These are phyloP conservation scores for Ispidina lecontei DNA, from an alignment of 2,797 vertebrate species.

Conservation along the genomic window DNA sequence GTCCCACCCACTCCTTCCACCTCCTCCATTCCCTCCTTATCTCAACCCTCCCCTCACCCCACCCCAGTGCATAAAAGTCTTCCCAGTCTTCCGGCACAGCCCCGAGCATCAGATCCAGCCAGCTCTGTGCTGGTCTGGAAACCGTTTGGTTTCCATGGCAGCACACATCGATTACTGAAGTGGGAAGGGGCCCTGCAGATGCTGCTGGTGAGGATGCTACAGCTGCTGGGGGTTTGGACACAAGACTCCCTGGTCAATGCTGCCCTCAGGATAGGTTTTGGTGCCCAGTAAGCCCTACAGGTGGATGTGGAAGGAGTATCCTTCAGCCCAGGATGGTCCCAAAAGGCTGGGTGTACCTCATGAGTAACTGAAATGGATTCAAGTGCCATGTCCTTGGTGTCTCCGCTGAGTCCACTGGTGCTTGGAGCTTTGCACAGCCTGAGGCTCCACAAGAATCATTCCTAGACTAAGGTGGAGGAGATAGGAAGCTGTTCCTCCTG, in stretches of 20 bases:
- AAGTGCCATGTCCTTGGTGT: rapidly evolving
- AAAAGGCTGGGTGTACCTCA: neutral
- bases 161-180: neutral
- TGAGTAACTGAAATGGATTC: rapidly evolving
- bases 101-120: neutral
- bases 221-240: neutral
- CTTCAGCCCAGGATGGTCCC: neutral
- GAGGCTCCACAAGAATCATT: neutral
- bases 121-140: neutral
- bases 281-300: neutral
- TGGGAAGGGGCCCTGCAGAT: neutral
- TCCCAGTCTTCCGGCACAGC: neutral
- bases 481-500: neutral
- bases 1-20: too few relatives aligned
- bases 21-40: neutral
- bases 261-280: rapidly evolving
- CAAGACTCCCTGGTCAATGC: rapidly evolving
- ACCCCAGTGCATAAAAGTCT: neutral
- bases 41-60: neutral
- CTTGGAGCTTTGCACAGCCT: neutral
- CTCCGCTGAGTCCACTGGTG: rapidly evolving
- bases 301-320: neutral
- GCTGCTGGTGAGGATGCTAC: neutral
- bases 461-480: neutral
- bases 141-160: conserved; percentile 50